Conservation (phyloP, 2,113 vertebrate species). For the Carlito syrichta region DNA sequence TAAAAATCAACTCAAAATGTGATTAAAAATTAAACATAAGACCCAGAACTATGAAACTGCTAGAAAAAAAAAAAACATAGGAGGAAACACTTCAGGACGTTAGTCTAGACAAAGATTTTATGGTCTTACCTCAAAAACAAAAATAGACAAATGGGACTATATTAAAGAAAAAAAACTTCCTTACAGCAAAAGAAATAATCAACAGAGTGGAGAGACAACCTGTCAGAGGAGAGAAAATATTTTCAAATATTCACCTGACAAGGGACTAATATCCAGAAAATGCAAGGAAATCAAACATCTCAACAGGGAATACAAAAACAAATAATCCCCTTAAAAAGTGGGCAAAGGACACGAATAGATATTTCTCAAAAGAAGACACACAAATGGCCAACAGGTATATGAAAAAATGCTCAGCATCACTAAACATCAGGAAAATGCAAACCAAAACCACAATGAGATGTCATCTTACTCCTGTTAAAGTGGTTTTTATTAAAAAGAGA, state of each 20-base stretch:
- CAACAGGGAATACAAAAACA: no score
- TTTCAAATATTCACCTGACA: not conserved
- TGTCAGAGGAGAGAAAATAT: not conserved
- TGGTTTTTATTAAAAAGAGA: no score
- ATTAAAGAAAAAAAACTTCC: not conserved
- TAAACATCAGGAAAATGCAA: no score
- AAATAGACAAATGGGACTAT: not conserved
- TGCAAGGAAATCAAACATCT: no score
- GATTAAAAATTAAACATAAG: not conserved
- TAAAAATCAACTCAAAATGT: not conserved
- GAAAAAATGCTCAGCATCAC: no score
- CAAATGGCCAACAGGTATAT: no score
- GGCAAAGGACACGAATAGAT: no score
- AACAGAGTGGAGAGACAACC: not conserved
- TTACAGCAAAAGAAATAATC: not conserved
- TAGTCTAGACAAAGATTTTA: not conserved
- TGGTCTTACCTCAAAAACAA: not conserved
- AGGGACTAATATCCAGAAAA: not conserved
- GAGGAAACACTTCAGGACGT: not conserved
- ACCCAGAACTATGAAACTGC: not conserved
- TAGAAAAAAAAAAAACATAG: not conserved
- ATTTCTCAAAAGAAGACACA: no score
- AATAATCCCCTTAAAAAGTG: no score
- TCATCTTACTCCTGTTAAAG: no score
- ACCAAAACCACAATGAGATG: no score